Conservation (phyloP, 2,113 vertebrate species). For the Indicator indicator region DNA sequence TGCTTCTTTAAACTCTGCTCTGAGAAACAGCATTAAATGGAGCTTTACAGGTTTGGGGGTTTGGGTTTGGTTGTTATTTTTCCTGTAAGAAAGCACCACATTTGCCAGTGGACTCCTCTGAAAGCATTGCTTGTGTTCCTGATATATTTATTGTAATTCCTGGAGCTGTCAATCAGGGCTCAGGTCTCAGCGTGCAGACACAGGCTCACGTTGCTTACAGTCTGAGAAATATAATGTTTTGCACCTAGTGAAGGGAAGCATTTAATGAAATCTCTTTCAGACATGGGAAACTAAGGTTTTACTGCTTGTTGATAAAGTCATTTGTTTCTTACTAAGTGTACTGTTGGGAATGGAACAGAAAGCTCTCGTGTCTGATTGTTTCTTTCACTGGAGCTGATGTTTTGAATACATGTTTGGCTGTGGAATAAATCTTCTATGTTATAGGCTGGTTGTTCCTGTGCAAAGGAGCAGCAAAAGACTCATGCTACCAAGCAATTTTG, state of each 20-base stretch:
- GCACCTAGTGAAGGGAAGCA: slow-evolving; percentile 56
- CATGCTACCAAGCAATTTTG: background rate
- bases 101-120: background rate
- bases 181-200: slow-evolving; percentile 7
- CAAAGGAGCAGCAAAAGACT: background rate
- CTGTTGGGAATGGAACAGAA: slow-evolving; percentile 53
- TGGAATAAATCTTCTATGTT: slow-evolving; percentile 44
- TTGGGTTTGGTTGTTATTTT: background rate
- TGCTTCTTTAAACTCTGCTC: background rate
- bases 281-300: slow-evolving; percentile 52
- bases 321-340: slow-evolving; percentile 52
- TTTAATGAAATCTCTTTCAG: slow-evolving; percentile 70
- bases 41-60: background rate
- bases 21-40: background rate
- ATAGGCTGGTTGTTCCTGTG: background rate
- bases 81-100: background rate
- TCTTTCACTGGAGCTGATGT: slow-evolving; percentile 56
- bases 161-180: slow-evolving; percentile 54
- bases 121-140: slow-evolving; percentile 5
- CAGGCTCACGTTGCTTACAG: slow-evolving; percentile 46
- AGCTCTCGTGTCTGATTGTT: slow-evolving; percentile 56
- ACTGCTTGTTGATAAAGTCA: slow-evolving; percentile 62
- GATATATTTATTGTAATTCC: slow-evolving; percentile 57
- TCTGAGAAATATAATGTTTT: slow-evolving; percentile 61
- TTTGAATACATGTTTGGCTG: slow-evolving; percentile 55